Conservation (phyloP, 2,888 invertebrate species). For the Lymantria dispar region DNA sequence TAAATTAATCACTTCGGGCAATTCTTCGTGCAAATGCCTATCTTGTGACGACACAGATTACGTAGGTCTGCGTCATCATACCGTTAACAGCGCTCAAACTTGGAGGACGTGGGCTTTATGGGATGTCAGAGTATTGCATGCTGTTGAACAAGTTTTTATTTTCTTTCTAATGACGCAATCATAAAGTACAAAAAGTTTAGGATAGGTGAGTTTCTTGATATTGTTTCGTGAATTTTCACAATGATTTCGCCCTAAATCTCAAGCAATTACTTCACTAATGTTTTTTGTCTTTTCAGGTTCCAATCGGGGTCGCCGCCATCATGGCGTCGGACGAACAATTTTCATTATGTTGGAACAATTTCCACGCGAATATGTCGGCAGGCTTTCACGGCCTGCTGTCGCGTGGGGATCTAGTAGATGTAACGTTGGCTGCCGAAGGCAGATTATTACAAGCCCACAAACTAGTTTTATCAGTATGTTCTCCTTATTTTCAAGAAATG, state of each 20-base stretch:
- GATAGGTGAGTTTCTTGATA: constrained; percentile 55
- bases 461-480: constrained; percentile 87
- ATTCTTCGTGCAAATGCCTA: constrained; percentile 33
- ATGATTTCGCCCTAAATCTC: too few species aligned
- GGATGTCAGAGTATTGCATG: constrained; percentile 52
- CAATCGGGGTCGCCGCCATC: constrained; percentile 73
- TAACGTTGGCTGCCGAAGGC: constrained; percentile 87
- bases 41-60: constrained; percentile 66
- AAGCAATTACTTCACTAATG: background rate
- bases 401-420: constrained; percentile 87
- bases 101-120: constrained; percentile 73
- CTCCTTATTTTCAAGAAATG: constrained; percentile 88
- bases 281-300: constrained; percentile 52
- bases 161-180: constrained; percentile 74
- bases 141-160: constrained; percentile 56
- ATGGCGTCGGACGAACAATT: constrained; percentile 89
- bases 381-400: constrained; percentile 87
- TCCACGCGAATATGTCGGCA: constrained; percentile 87
- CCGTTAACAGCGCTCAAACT: constrained; percentile 66
- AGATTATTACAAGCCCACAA: constrained; percentile 87
- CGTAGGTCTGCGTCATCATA: constrained; percentile 77
- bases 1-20: constrained; percentile 46
- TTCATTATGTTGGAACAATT: constrained; percentile 89
- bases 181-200: constrained; percentile 76
- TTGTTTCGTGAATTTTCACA: too few species aligned